Evolutionary conservation across 2,113 vertebrate species (phyloP).

Genomic region (Antidorcas marsupialis): DNA sequence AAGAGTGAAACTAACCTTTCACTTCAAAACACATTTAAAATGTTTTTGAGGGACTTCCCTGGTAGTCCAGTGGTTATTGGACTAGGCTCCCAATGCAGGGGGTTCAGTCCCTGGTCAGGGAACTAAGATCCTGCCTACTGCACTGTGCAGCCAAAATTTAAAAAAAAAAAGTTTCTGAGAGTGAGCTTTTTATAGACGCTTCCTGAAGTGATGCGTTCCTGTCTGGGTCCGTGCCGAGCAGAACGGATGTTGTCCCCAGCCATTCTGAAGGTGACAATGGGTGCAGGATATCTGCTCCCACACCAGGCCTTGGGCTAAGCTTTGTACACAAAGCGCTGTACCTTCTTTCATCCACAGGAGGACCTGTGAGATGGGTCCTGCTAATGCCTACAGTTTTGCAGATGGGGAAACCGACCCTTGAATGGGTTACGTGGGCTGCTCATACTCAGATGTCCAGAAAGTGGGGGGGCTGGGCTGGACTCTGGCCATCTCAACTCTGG

Average conservation of each 20-base stretch:
- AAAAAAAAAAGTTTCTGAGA: background rate
- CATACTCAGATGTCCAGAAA: background rate
- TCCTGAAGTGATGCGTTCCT: background rate
- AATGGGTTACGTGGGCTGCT: fast-evolving
- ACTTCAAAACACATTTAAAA: background rate
- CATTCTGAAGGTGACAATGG: fast-evolving
- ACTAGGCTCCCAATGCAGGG: background rate
- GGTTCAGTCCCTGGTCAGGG: background rate
- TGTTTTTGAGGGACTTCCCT: background rate
- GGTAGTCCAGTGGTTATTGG: background rate
- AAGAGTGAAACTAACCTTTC: background rate
- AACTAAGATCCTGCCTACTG: background rate
- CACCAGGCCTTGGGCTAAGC: no score
- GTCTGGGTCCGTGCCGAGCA: fast-evolving
- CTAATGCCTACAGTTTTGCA: background rate
- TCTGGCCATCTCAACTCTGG: background rate
- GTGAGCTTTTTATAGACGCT: background rate
- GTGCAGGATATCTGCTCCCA: background rate
- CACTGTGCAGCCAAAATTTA: background rate
- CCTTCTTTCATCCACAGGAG: background rate
- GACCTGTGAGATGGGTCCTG: background rate
- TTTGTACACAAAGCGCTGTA: background rate
- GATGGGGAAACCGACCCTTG: background rate
- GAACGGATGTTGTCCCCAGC: background rate
- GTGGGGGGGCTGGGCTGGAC: background rate